A percentile compares a stretch with the other conserved stretches of the same genome.
Evolutionary conservation across 23 tunicate species (phyloP).

Genomic region (Botrylloides violaceus): DNA sequence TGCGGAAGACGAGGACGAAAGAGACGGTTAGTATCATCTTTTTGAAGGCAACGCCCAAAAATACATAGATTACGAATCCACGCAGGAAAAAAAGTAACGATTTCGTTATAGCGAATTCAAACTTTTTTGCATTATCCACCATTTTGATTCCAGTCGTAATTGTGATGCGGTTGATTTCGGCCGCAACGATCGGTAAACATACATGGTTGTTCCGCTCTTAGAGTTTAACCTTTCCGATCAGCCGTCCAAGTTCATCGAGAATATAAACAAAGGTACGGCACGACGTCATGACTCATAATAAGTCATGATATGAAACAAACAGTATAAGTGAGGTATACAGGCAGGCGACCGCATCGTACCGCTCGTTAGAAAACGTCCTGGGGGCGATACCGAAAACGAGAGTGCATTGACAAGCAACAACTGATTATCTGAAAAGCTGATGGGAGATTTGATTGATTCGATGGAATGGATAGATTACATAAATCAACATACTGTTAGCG

Average conservation of each 20-base stretch:
- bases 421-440: too few relatives aligned
- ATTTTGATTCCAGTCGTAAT: not conserved
- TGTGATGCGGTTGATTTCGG: not conserved
- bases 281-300: not conserved
- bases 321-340: too few relatives aligned
- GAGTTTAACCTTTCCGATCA: not conserved
- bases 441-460: too few relatives aligned
- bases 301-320: too few relatives aligned
- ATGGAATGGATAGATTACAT: too few relatives aligned
- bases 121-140: too few relatives aligned
- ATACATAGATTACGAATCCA: not conserved
- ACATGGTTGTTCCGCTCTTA: not conserved
- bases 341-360: not conserved
- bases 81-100: too few relatives aligned
- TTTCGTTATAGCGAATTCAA: too few relatives aligned
- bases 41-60: not conserved
- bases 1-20: constrained; percentile 16
- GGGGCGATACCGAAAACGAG: not conserved
- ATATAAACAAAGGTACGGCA: not conserved
- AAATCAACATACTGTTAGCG: too few relatives aligned
- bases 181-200: not conserved
- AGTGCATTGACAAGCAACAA: too few relatives aligned
- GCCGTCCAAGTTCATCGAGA: constrained; percentile 1
- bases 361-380: not conserved
- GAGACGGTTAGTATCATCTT: not conserved